These are phyloP conservation scores for Platyrinchus mystaceus DNA, from an alignment of 2,797 vertebrate genomes.

Conservation along the genomic window DNA sequence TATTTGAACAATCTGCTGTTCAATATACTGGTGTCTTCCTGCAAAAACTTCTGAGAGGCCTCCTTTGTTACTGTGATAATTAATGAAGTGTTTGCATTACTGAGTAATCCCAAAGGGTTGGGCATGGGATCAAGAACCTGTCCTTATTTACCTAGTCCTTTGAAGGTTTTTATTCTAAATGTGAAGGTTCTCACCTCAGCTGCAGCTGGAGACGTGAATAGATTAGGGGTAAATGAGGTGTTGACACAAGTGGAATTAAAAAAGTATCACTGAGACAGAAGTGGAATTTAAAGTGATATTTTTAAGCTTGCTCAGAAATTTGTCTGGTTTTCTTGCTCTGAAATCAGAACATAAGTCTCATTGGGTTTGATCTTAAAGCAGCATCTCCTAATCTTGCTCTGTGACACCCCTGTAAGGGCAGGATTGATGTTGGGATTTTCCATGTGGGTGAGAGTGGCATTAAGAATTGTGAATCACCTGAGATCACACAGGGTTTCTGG, in stretches of 20 bases:
- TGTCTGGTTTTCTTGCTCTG: not conserved
- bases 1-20: not conserved
- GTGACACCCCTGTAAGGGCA: not conserved
- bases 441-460: not conserved
- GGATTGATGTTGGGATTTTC: not conserved
- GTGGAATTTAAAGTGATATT: not conserved
- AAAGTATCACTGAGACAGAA: not conserved
- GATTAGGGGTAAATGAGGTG: not conserved
- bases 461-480: not conserved
- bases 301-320: not conserved
- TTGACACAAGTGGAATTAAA: not conserved
- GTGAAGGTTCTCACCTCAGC: constrained; percentile 13
- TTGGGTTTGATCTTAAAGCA: not conserved
- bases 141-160: not conserved
- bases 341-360: not conserved
- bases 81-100: not conserved
- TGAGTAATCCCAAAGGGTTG: not conserved
- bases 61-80: not conserved
- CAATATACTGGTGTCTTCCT: not conserved
- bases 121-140: not conserved
- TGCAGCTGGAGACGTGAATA: not conserved
- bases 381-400: not conserved
- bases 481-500: not conserved
- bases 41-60: not conserved
- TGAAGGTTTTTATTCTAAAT: constrained; percentile 20